Base-by-base conservation (phyloP, 2,113 vertebrate species). In the Oplegnathus fasciatus region DNA sequence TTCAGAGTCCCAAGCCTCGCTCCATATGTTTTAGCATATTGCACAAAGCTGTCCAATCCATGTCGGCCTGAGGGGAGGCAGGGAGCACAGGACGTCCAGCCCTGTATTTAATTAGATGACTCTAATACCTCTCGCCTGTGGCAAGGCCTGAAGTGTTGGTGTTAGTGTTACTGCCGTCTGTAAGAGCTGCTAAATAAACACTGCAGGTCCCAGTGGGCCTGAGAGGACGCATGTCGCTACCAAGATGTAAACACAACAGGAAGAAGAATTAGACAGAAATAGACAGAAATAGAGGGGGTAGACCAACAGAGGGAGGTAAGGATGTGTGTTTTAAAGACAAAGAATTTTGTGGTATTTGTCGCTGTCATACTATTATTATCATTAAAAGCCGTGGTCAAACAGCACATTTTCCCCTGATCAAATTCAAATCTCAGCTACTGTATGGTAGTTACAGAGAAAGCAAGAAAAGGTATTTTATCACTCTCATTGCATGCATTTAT, bases 81-180 rank as follows among this genome's bases (percentile, higher is more conserved):
- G 92, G 92, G 95, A 96, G 90, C 84, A 86, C 77, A 80, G 89
- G 91, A 79, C 84, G n/a, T 87, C 95, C 95, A 95, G 82, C 75
- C 84, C 84, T 78, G 69, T 79, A 97, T 98, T 98, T 98, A 98
- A 99, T 98, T 97, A 97, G 95, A 96, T 96, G 96, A 97, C 96
- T 95, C 94, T 95, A 96, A 96, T 96, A 93, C 94, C 79, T 57
- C 57, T 75, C 81, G 92, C 96, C 95, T 92, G 91, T 92, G 94
- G 96, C 88, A 91, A 89, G 92, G 89, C 90, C 91, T 83, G 86
- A 75, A 92, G 92, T 88, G 88, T 76, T 91, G 92, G 91, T 88
- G 89, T 76, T 91, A 94, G 94, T 93, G 93, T 96, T 94, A 96
- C 95, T 97, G 96, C 96, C 89, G 96, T 96, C 96, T 97, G 96